Base-by-base conservation (phyloP, 2,113 vertebrate species). In the Microcebus tavaratra region DNA sequence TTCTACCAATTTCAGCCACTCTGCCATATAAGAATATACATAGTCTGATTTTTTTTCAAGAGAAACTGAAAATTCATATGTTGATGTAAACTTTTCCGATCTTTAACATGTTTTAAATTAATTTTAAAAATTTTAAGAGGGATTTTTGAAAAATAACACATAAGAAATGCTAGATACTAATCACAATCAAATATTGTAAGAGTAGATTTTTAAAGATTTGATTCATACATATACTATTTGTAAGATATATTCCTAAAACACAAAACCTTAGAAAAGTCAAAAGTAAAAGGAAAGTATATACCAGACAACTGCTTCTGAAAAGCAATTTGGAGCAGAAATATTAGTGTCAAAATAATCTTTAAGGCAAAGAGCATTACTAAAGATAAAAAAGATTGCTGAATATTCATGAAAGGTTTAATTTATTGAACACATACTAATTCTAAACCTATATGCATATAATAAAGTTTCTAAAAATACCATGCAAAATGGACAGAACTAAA, bases 311-410 rank as follows among this genome's bases (percentile, higher is more conserved):
- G 68, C 29, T 81, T 68, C 20, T 79, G 59, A 86, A 85, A 85
- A 81, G 73, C 72, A 89, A 84, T n/a, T 18, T 88, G 18, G 5
- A 55, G 4, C 17, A 55, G 23, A 11, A 53, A 34, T 36, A 57
- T 84, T 89, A 63, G 31, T 39, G 48, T 79, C 23, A 67, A 72
- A 72, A 79, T 45, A 79, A 78, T 3, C 18, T 80, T n/a, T 65
- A 94, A 94, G 29, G 11, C n/a, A 94, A 29, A 78, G 36, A 67
- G 39, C 55, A 42, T 89, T 88, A 61, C 31, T 92, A 75, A 92
- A 70, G 42, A 63, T 72, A 42, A 57, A 84, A 20, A 76, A 50
- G 68, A 57, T 12, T 34, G 87, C 36, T 82, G 75, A 61, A 67
- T 86, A 48, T 61, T 92, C 12, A 81, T 20, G 73, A 53, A 29